Conservation (phyloP, 2,113 vertebrate species). For the Neodontobutis hainanensis region DNA sequence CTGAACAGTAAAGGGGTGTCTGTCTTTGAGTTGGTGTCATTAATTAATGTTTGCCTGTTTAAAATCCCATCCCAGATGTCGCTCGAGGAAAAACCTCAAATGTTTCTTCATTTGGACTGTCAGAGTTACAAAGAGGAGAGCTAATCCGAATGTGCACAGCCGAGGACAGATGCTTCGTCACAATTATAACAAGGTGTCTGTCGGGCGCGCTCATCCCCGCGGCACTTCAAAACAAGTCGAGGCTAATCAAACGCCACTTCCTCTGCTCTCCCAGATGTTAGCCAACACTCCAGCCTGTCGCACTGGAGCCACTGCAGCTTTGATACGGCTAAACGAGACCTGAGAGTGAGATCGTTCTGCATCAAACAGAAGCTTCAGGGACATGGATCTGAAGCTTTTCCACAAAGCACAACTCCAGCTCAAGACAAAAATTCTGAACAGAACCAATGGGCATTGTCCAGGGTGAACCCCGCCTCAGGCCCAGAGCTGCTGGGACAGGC, state of each 20-base stretch:
- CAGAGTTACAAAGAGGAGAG: conserved; percentile 67
- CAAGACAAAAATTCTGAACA: too few relatives aligned
- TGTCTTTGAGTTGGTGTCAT: conserved; percentile 52
- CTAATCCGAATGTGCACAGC: conserved; percentile 70
- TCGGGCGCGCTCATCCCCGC: conserved; percentile 51
- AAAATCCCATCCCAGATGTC: conserved; percentile 42
- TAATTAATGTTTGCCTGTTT: conserved; percentile 68
- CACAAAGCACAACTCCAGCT: too few relatives aligned
- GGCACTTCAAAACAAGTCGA: conserved; percentile 41
- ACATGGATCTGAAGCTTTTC: too few relatives aligned
- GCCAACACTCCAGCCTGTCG: conserved; percentile 41
- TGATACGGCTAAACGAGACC: conserved; percentile 38
- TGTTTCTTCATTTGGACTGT: conserved; percentile 74
- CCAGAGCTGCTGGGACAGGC: too few relatives aligned
- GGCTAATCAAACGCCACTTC: conserved; percentile 57
- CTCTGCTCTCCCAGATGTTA: conserved; percentile 35
- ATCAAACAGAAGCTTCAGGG: too few relatives aligned
- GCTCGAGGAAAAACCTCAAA: conserved; percentile 52
- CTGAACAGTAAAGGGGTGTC: conserved; percentile 34
- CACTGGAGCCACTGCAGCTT: conserved; percentile 45
- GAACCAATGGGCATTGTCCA: too few relatives aligned
- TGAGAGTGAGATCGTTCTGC: too few relatives aligned
- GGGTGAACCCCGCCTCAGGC: too few relatives aligned
- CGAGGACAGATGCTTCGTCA: conserved; percentile 74
- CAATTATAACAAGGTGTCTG: conserved; percentile 72